A percentile compares a stretch with the other conserved stretches of the same genome.
These are phyloP conservation scores for Trypoxylus dichotomus DNA, from an alignment of 1,140 invertebrate species.

Conservation along the genomic window DNA sequence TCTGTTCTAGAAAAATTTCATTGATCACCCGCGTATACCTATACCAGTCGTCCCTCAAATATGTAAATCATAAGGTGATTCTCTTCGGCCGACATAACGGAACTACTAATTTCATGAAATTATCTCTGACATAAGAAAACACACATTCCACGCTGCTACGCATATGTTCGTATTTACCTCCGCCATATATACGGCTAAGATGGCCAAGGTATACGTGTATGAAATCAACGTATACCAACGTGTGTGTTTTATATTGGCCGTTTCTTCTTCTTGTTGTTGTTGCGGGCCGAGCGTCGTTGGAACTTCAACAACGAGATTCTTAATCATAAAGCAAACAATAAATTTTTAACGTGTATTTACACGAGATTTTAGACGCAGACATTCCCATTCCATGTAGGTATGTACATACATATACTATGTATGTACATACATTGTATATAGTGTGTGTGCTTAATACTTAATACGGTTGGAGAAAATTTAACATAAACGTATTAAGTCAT, in stretches of 20 bases:
- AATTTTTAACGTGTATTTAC: slow-evolving; percentile 24
- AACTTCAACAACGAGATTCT: slow-evolving; percentile 17
- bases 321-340: slow-evolving; percentile 25
- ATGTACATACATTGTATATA: no score
- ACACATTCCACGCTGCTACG: not conserved
- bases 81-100: slow-evolving; percentile 13
- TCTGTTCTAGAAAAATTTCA: not conserved
- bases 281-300: not conserved
- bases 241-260: not conserved
- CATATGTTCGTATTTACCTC: not conserved
- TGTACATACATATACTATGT: not conserved
- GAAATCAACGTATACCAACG: not conserved
- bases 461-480: not conserved
- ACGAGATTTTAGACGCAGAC: slow-evolving; percentile 21
- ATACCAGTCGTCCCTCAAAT: not conserved
- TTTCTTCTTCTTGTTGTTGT: not conserved
- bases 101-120: slow-evolving; percentile 18
- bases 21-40: not conserved
- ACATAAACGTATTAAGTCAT: not conserved
- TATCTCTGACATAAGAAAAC: slow-evolving; percentile 7
- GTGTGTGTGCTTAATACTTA: not conserved
- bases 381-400: not conserved
- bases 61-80: slow-evolving; percentile 15
- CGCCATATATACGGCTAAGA: not conserved
- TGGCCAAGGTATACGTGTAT: not conserved